A percentile compares a stretch with the other conserved stretches of the same genome.
These are phyloP conservation scores for Psittacula cyanocephala DNA, from an alignment of 2,113 vertebrate genomes.

Conservation along the genomic window DNA sequence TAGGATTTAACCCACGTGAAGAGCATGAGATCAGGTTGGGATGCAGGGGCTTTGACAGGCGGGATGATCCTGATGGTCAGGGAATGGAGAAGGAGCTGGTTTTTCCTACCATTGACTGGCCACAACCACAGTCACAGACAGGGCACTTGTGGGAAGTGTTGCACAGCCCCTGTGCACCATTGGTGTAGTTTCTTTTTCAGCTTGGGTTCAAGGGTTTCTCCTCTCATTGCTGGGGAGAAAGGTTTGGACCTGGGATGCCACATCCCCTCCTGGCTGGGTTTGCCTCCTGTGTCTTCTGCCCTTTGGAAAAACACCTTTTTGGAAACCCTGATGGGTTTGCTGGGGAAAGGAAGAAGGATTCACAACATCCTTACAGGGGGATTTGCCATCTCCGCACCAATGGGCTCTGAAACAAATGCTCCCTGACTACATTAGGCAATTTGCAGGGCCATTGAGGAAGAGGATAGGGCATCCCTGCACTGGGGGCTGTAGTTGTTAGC, in stretches of 20 bases:
- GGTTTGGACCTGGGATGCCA: not conserved
- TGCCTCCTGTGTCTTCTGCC: not conserved
- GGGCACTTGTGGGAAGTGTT: not conserved
- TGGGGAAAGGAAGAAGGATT: not conserved
- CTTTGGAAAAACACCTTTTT: not conserved
- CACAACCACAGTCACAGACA: accelerated
- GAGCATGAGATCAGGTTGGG: not conserved
- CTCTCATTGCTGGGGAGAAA: not conserved
- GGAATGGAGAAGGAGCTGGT: not conserved
- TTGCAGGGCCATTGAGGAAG: accelerated
- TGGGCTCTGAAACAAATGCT: not conserved
- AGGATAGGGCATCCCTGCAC: not conserved
- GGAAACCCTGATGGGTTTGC: not conserved
- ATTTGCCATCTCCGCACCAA: not conserved
- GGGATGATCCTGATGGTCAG: not conserved
- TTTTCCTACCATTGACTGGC: not conserved
- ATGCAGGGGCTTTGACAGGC: not conserved
- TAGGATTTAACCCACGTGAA: not conserved
- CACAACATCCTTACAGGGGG: not conserved
- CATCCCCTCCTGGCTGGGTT: not conserved
- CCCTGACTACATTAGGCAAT: not conserved
- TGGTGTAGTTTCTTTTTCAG: accelerated
- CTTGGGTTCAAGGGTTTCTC: not conserved
- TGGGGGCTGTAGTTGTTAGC: not conserved
- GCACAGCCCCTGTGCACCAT: not conserved